Conservation (phyloP, 2,797 vertebrate genomes). For the Chromis chromis region DNA sequence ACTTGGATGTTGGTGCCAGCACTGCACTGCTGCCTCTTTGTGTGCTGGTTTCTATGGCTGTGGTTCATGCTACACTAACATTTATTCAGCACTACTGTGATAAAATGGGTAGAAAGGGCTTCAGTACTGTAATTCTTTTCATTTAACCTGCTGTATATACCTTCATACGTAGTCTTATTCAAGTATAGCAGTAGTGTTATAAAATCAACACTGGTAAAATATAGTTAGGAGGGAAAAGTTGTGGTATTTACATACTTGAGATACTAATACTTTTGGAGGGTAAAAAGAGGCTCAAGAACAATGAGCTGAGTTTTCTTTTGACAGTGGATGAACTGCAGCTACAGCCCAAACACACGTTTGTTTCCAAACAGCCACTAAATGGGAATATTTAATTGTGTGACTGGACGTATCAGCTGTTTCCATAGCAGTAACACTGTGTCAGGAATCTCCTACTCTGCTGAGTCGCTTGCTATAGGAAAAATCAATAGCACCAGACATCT, state of each 20-base stretch:
- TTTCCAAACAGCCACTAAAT: slow-evolving; percentile 38
- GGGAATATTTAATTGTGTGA: slow-evolving; percentile 42
- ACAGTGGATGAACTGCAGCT: slow-evolving; percentile 17
- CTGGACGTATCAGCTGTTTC: slow-evolving; percentile 14
- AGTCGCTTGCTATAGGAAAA: slow-evolving; percentile 48
- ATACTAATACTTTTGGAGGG: slow-evolving; percentile 16
- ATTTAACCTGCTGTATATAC: slow-evolving; percentile 23
- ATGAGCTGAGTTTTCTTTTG: slow-evolving; percentile 17
- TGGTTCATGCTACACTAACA: slow-evolving; percentile 61
- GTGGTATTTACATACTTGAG: slow-evolving; percentile 22
- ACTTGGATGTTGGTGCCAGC: slow-evolving; percentile 26
- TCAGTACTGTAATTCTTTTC: slow-evolving; percentile 5
- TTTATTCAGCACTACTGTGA: slow-evolving; percentile 40
- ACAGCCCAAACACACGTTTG: slow-evolving; percentile 14
- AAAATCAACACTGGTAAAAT: slow-evolving; percentile 24
- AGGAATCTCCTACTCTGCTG: slow-evolving; percentile 12
- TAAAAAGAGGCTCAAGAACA: slow-evolving; percentile 19
- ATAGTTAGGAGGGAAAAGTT: slow-evolving; percentile 20
- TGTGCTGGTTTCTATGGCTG: slow-evolving; percentile 57
- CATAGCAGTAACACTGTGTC: slow-evolving; percentile 30
- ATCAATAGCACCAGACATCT: slow-evolving; percentile 52
- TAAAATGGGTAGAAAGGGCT: slow-evolving; percentile 5
- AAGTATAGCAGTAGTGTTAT: slow-evolving; percentile 56
- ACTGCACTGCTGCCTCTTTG: slow-evolving; percentile 26
- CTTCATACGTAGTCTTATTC: slow-evolving; percentile 46